These are phyloP conservation scores for Hylyphantes graminicola DNA, from an alignment of 1,140 invertebrate species.

Conservation along the genomic window DNA sequence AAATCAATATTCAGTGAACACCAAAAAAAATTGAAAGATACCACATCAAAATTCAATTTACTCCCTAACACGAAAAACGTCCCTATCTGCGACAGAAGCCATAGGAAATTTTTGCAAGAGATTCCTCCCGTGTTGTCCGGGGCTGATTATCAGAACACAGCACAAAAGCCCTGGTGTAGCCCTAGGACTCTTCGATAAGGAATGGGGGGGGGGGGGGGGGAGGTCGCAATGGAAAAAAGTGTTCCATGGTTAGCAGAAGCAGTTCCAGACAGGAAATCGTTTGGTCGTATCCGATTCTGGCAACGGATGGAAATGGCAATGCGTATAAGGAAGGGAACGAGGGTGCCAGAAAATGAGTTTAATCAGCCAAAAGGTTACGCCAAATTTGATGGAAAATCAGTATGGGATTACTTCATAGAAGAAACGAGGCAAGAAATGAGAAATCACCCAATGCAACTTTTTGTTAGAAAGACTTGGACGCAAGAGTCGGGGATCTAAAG, in stretches of 20 bases:
- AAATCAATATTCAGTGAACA: no score
- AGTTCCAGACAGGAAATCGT: slow-evolving; percentile 55
- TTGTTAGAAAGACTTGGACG: no score
- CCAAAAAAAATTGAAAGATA: no score
- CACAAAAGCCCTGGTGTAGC: slow-evolving; percentile 17
- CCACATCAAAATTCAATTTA: no score
- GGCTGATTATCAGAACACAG: slow-evolving; percentile 9
- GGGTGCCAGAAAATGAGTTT: not conserved
- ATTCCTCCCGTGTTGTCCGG: not conserved
- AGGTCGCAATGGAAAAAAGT: not conserved
- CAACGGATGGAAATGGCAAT: slow-evolving; percentile 50
- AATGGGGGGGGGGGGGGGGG: not conserved
- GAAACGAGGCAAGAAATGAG: no score
- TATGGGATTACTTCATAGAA: no score
- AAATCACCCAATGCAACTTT: no score
- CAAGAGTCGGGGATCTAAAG: no score
- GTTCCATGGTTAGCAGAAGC: slow-evolving; percentile 19
- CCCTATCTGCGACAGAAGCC: no score
- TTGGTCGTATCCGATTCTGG: slow-evolving; percentile 46
- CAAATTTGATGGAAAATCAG: not conserved
- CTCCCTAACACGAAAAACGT: no score
- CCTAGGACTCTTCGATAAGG: slow-evolving; percentile 43
- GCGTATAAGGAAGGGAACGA: not conserved
- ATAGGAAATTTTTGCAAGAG: no score
- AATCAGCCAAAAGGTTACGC: not conserved